Percentiles rank a stretch among this genome's conserved stretches.
These are phyloP conservation scores for Calliphora vomitoria DNA, from an alignment of 2,888 invertebrate genomes.

Conservation along the genomic window DNA sequence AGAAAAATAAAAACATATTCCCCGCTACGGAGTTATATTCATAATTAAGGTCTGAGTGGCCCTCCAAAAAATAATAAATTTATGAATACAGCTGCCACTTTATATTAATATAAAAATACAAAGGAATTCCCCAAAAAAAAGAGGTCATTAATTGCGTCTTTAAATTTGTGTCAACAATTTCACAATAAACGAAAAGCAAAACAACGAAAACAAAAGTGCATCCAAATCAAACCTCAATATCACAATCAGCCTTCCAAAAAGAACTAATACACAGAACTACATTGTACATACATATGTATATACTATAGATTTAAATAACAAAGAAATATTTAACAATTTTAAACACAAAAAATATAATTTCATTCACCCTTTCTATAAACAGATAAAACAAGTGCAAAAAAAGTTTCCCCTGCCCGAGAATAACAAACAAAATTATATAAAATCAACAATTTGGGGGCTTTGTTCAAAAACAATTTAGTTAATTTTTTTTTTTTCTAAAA, in stretches of 20 bases:
- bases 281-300: neutral
- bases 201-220: slow-evolving; percentile 53
- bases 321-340: slow-evolving; percentile 37
- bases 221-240: slow-evolving; percentile 34
- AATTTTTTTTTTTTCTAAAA: slow-evolving; percentile 70
- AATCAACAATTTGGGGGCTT: slow-evolving; percentile 42
- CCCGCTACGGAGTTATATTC: neutral
- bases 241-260: slow-evolving; percentile 48
- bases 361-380: neutral
- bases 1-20: slow-evolving; percentile 35
- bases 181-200: slow-evolving; percentile 47
- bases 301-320: slow-evolving; percentile 29
- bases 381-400: slow-evolving; percentile 6
- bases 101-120: neutral
- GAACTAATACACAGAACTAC: neutral
- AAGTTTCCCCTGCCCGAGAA: slow-evolving; percentile 23
- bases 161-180: slow-evolving; percentile 65
- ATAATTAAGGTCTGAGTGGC: slow-evolving; percentile 4
- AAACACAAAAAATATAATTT: slow-evolving; percentile 10
- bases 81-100: slow-evolving; percentile 31
- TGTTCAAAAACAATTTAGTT: slow-evolving; percentile 39
- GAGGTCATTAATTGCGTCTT: slow-evolving; percentile 67
- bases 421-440: slow-evolving; percentile 6
- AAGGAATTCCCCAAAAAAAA: slow-evolving; percentile 44
- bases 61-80: neutral